Base-by-base conservation (phyloP, 2,113 vertebrate genomes). In the Mormyrus lacerda region DNA sequence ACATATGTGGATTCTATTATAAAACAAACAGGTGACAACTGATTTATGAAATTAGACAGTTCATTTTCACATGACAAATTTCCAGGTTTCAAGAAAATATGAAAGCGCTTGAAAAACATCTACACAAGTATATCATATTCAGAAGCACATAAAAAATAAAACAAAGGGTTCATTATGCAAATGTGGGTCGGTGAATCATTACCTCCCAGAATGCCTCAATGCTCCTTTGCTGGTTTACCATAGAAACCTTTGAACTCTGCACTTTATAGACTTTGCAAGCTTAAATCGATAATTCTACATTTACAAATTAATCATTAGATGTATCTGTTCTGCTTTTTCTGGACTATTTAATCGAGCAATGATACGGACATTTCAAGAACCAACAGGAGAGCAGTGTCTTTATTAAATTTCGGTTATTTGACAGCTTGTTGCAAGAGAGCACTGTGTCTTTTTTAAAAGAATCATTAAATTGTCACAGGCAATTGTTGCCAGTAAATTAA, bases 21-120 rank as follows among this genome's bases (percentile, higher is more conserved):
- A 47, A 45, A 47, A 84, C 42, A 86, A 11, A 50, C 85, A 35
- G 24, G 85, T 35, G 47, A 86, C 24, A 86, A 13, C 24, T 7
- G 85, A 51, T 55, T 87, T 53, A 87, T 53, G 85, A 87, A 87
- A 84, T 45, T 45, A n/a, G 35, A 79, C 44, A 47, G 35, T 84
- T 45, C 19, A 44, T 48, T 47, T 84, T n/a, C 44, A 47, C 19
- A 24, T 84, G 82, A 84, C 82, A 84, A n/a, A 84, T 47, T 84
- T 45, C 39, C 82, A 84, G 44, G 39, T 47, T 84, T 47, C 82
- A 87, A 17, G 83, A 53, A 35, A 53, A 87, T 11, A 51, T 84
- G 82, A 84, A 47, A 84, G 8, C 2, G 73, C 73, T n/a, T 45
- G 39, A 84, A 45, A 47, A 45, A 47, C 21, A 24, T 83, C 79